Evolutionary conservation across 2,797 vertebrate genomes (phyloP).

Genomic region (Steatocranus sp.): DNA sequence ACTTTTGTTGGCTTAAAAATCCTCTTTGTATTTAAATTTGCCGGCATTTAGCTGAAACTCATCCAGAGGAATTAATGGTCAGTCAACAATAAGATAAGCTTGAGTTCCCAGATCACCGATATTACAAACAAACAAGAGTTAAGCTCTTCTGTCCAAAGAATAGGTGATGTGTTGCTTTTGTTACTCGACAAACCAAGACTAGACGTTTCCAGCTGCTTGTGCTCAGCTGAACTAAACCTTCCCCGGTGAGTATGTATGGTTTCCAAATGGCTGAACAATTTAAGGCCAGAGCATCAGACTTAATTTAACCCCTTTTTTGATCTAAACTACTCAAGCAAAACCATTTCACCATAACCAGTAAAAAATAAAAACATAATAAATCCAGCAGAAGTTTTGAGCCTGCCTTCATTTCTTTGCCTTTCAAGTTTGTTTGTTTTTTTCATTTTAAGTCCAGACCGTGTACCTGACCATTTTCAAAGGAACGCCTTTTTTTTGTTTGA

Average conservation of each 20-base stretch:
- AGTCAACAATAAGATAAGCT: background rate
- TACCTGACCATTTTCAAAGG: background rate
- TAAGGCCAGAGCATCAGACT: background rate
- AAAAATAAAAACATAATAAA: background rate
- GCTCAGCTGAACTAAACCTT: background rate
- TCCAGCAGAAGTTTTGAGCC: background rate
- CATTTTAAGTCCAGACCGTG: background rate
- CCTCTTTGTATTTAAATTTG: constrained; percentile 21
- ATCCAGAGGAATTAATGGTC: constrained; percentile 18
- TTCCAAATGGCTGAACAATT: background rate
- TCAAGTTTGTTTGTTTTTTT: background rate
- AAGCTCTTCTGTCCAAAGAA: background rate
- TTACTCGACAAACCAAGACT: background rate
- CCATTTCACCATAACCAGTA: background rate
- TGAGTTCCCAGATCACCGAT: background rate
- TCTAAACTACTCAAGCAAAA: background rate
- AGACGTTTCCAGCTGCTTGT: background rate
- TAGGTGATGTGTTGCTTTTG: accelerated
- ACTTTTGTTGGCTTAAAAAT: constrained; percentile 15
- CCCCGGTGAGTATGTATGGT: background rate
- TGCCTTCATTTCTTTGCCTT: background rate
- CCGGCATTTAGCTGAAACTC: constrained; percentile 5
- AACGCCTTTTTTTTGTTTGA: background rate
- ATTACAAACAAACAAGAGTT: background rate
- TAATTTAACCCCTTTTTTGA: background rate